Percentiles rank a stretch among this genome's conserved stretches.
phyloP scores from a whole-genome alignment of 2,113 vertebrate species.

The Jaculus jaculus region DNA sequence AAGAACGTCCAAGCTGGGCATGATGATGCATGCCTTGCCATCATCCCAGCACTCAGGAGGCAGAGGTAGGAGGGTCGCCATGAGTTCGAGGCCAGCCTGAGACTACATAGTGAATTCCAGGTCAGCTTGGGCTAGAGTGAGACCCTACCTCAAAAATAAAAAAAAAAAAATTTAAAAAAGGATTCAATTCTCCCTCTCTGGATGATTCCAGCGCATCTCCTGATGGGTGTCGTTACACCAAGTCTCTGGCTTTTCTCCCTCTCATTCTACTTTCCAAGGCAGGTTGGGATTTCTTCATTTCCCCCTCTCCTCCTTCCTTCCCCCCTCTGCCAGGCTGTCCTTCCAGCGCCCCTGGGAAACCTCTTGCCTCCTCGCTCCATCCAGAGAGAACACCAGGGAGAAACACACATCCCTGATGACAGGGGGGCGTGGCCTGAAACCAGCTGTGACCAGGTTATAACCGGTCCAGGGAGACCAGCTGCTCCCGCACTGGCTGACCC shows the following conservation, averaged over 20 bases:
- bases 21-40: no score
- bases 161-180: no score
- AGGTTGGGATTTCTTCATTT: background rate
- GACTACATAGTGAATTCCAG: no score
- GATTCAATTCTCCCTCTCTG: no score
- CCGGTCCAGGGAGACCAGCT: background rate
- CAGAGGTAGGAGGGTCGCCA: no score
- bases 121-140: no score
- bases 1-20: rapidly evolving
- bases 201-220: no score
- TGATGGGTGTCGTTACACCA: background rate
- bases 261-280: background rate
- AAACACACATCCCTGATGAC: constrained; percentile 34
- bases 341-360: background rate
- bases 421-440: constrained; percentile 11
- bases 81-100: no score
- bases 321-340: background rate
- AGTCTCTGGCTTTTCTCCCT: background rate
- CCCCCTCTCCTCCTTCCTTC: background rate
- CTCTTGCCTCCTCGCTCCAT: constrained; percentile 47
- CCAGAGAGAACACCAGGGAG: background rate
- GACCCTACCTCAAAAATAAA: no score
- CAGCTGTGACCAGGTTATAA: background rate
- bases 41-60: no score
- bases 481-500: background rate